phyloP scores from a whole-genome alignment of 2,888 invertebrate species.

The Hanleya hanleyi region DNA sequence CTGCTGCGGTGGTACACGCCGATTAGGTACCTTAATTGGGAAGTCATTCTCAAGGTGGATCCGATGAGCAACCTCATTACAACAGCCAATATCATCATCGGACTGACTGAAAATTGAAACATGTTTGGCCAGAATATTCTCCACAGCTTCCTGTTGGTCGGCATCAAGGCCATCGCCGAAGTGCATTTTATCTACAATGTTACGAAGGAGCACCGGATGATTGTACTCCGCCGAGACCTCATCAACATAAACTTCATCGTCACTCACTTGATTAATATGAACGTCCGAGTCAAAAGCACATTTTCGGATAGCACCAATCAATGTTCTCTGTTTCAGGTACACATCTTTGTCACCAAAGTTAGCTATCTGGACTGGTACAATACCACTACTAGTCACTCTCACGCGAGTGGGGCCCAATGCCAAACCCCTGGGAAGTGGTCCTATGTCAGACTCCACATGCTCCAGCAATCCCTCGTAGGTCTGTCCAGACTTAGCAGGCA shows the following conservation, averaged over 20 bases:
- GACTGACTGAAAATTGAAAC: neutral
- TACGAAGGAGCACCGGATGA: neutral
- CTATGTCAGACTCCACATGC: neutral
- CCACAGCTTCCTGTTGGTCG: neutral
- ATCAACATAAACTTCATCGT: neutral
- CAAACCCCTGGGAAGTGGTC: neutral
- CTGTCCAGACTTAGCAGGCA: neutral
- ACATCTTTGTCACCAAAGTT: constrained; percentile 13
- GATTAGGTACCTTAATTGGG: constrained; percentile 20
- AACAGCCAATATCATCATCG: constrained; percentile 18
- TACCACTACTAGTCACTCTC: neutral
- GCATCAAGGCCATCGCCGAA: neutral
- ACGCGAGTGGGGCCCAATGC: neutral
- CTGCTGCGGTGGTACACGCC: constrained; percentile 28
- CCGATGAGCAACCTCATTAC: constrained; percentile 9
- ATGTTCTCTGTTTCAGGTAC: neutral
- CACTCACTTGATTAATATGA: neutral
- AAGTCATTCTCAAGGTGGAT: constrained; percentile 6
- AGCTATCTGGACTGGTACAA: neutral
- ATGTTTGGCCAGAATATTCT: neutral
- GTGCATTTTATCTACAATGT: neutral
- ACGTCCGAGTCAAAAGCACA: neutral
- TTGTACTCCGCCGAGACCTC: neutral
- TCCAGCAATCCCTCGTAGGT: neutral
- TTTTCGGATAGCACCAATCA: neutral